Evolutionary conservation across 1,140 invertebrate species (phyloP).

Genomic region (Drosophila lacteicornis): DNA sequence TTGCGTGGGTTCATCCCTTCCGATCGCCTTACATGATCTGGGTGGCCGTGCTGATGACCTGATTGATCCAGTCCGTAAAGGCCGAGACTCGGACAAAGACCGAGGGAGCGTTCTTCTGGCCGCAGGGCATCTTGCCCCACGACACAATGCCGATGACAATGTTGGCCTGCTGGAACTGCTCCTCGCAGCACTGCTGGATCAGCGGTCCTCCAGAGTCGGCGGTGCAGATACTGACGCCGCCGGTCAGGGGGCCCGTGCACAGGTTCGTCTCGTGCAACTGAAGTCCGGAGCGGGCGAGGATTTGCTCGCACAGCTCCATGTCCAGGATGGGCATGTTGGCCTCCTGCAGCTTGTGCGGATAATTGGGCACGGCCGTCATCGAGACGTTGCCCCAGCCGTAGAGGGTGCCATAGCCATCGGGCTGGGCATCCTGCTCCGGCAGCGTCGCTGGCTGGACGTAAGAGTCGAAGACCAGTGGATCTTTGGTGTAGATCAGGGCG

Average conservation of each 20-base stretch:
- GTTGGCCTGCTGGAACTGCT: constrained; percentile 52
- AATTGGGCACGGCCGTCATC: constrained; percentile 80
- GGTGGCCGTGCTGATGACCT: constrained; percentile 70
- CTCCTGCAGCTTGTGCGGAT: constrained; percentile 85
- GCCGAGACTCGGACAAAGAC: constrained; percentile 90
- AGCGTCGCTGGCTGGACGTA: constrained; percentile 85
- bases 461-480: constrained; percentile 67
- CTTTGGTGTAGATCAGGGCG: constrained; percentile 85
- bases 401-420: constrained; percentile 85
- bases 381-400: constrained; percentile 86
- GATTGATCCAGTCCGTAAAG: constrained; percentile 88
- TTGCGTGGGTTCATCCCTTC: not conserved
- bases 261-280: constrained; percentile 85
- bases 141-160: constrained; percentile 84
- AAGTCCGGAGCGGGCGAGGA: constrained; percentile 67
- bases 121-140: constrained; percentile 85
- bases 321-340: constrained; percentile 85
- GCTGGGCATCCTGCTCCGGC: constrained; percentile 84
- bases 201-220: constrained; percentile 86
- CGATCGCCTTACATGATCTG: constrained; percentile 56
- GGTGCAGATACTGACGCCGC: constrained; percentile 85
- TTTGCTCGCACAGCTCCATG: constrained; percentile 76
- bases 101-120: constrained; percentile 88
- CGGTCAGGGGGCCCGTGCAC: constrained; percentile 86
- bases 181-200: constrained; percentile 62